Evolutionary conservation across 2,797 vertebrate species (phyloP), one percentile per base, ranked within the genome.

Genomic region (Eulemur albifrons): DNA sequence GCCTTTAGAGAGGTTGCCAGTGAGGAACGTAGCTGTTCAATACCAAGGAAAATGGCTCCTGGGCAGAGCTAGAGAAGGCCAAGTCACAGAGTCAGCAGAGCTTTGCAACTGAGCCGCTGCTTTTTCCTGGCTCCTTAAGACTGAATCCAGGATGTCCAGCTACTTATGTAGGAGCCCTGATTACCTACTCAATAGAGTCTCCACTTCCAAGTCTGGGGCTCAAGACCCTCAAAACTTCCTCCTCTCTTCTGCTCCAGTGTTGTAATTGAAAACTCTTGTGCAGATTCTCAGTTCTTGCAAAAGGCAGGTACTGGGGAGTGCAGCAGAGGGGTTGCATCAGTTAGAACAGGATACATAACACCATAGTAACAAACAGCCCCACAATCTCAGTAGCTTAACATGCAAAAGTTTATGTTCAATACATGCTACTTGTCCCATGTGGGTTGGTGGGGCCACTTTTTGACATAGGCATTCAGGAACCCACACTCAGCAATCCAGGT

Each of bases 1-100:
- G 75, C 50, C 35, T 87, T 90, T 76, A 63, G 73, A 95, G 59
- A 91, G 43, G 63, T 5, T 70, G 88, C 65, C 81, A 82, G 90
- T 48, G 76, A 89, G 81, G 65, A 81, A 94, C 48, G 84, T 40
- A 43, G 79, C 25, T 52, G 92, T 96, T 93, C 45, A 87, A 75
- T 86, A 80, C 40, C 79, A 87, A 96, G 72, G 73, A 85, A 92
- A 94, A 96, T 59, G 81, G 67, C 86, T 93, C 30, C 32, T 32
- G 25, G 90, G 83, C 59, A 88, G 32, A 86, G 69, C 63, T 40
- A 11, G 0, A 40, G 73, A 30, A 75, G 9, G 4, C 43, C 35
- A 45, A 75, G 69, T 81, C 13, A 32, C 35, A 88, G 21, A 94
- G 50, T 43, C 35, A 61, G 50, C 38, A 73, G 3, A 77, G 72